A percentile compares a stretch with the other conserved stretches of the same genome.
These are phyloP conservation scores for Coilia nasus DNA, from an alignment of 2,797 vertebrate genomes.

Conservation along the genomic window DNA sequence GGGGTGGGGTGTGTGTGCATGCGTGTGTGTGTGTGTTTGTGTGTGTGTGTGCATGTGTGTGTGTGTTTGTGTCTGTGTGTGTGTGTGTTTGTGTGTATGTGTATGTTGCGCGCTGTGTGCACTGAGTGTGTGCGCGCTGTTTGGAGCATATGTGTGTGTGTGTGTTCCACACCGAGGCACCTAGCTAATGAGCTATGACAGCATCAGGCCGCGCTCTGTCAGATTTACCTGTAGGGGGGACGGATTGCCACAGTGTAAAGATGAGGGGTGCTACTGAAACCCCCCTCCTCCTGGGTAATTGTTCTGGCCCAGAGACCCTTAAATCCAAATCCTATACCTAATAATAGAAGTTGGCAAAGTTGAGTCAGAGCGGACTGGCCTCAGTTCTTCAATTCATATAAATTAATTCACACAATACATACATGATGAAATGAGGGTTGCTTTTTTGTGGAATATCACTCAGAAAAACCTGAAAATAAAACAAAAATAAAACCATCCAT, in stretches of 20 bases:
- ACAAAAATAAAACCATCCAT: neutral
- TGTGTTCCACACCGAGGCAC: conserved; percentile 5
- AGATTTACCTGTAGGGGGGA: conserved; percentile 52
- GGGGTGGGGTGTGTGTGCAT: neutral
- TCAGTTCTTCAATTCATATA: conserved; percentile 6
- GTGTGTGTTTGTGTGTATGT: neutral
- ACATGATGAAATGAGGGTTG: neutral
- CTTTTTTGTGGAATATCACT: neutral
- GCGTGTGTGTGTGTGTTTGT: conserved; percentile 28
- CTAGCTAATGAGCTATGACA: conserved; percentile 55
- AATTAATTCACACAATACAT: conserved; percentile 24
- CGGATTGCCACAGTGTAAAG: conserved; percentile 29
- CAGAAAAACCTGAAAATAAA: neutral
- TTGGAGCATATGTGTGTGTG: too few species aligned
- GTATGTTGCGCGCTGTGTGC: neutral
- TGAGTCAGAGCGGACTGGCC: neutral
- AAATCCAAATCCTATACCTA: conserved; percentile 29
- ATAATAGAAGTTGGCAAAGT: conserved; percentile 14
- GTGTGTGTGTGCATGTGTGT: neutral
- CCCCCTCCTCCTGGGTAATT: conserved; percentile 48
- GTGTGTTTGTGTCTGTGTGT: too few species aligned
- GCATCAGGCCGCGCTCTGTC: conserved; percentile 50
- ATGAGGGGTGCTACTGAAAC: conserved; percentile 5
- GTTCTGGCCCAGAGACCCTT: conserved; percentile 46
- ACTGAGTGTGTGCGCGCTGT: too few species aligned